phyloP scores from a whole-genome alignment of 2,113 vertebrate species.

The Pelecanoides urinatrix region DNA sequence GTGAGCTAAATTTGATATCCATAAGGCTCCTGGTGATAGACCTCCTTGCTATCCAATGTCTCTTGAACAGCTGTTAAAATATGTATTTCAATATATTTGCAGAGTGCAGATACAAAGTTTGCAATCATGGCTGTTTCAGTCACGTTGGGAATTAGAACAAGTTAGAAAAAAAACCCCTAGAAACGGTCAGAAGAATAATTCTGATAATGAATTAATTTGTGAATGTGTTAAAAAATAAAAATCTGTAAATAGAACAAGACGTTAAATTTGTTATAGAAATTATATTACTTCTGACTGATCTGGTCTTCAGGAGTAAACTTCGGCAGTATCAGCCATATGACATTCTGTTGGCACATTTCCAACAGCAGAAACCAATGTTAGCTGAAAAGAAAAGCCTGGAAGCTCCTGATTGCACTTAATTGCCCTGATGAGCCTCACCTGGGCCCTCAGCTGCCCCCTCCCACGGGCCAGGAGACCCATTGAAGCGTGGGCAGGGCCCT shows the following conservation, averaged over 20 bases:
- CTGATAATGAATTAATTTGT: neutral
- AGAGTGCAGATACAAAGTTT: neutral
- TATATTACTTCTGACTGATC: neutral
- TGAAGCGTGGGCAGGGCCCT: rapidly evolving
- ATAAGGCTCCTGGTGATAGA: neutral
- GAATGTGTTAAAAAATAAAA: neutral
- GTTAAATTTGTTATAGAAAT: neutral
- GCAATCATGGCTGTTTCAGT: neutral
- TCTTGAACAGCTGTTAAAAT: neutral
- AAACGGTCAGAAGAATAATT: neutral
- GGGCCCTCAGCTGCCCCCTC: too few species aligned
- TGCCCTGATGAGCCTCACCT: neutral
- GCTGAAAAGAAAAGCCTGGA: neutral
- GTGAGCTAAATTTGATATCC: neutral
- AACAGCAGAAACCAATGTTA: rapidly evolving
- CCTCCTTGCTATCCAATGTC: neutral
- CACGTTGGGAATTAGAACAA: neutral
- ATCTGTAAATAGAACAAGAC: neutral
- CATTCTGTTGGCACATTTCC: neutral
- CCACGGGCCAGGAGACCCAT: too few species aligned
- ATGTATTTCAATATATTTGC: neutral
- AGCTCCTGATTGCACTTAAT: neutral
- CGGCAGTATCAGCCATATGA: rapidly evolving
- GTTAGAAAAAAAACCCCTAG: neutral
- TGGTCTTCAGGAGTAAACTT: rapidly evolving